Percentiles rank a stretch among this genome's conserved stretches.
Evolutionary conservation across 2,797 vertebrate genomes (phyloP).

Genomic region (Mormyrus hasselquistii): DNA sequence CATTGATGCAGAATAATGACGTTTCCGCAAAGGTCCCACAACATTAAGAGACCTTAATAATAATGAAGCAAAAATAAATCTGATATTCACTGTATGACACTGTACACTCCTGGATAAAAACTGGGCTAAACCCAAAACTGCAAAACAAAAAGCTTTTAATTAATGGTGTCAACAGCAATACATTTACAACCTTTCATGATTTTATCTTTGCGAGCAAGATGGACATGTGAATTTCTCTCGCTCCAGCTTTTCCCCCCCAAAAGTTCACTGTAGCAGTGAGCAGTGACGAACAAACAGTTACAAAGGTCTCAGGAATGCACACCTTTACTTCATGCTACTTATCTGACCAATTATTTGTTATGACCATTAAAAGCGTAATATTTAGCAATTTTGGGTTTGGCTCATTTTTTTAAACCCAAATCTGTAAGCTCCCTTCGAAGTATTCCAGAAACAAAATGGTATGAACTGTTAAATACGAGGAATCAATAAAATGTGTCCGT

Average conservation of each 20-base stretch:
- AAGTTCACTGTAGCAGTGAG: background rate
- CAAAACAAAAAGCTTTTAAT: background rate
- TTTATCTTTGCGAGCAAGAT: background rate
- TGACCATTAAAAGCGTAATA: background rate
- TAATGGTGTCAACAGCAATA: background rate
- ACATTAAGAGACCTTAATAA: background rate
- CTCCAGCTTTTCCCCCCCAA: background rate
- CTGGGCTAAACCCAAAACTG: background rate
- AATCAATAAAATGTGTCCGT: background rate
- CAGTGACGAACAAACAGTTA: background rate
- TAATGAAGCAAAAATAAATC: background rate
- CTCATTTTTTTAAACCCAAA: background rate
- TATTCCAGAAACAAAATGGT: background rate
- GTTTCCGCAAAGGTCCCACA: background rate
- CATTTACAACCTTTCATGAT: background rate
- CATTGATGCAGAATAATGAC: background rate
- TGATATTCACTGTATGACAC: background rate
- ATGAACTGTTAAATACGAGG: background rate
- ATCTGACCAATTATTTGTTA: background rate
- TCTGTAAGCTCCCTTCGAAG: background rate
- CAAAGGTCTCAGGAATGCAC: background rate
- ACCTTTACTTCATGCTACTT: background rate
- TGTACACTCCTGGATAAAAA: background rate
- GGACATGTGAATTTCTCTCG: background rate
- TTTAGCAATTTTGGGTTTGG: background rate